These are phyloP conservation scores for Malaclemys terrapin DNA, from an alignment of 2,113 vertebrate genomes.

Conservation along the genomic window DNA sequence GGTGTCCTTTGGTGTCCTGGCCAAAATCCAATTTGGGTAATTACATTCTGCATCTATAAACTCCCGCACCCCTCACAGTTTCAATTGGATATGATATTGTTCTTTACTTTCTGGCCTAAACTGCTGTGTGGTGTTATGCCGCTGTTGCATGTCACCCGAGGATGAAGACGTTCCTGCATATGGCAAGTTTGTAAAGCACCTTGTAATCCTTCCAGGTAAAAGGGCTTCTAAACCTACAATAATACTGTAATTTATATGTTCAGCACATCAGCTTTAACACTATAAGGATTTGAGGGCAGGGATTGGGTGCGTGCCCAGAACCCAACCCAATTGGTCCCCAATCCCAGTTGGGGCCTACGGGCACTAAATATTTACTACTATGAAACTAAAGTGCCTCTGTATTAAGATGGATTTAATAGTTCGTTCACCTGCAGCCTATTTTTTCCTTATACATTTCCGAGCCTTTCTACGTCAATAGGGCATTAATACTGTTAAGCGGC, in stretches of 20 bases:
- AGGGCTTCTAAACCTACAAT: slow-evolving; percentile 50
- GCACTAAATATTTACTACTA: not conserved
- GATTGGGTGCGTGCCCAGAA: not conserved
- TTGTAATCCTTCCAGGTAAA: slow-evolving; percentile 60
- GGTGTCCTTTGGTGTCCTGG: slow-evolving; percentile 46
- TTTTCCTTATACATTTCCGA: not conserved
- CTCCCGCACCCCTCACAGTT: slow-evolving; percentile 48
- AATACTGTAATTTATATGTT: slow-evolving; percentile 31
- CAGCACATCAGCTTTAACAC: slow-evolving; percentile 16
- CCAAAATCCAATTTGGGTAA: slow-evolving; percentile 65
- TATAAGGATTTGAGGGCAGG: not conserved
- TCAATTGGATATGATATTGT: slow-evolving; percentile 55
- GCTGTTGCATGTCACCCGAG: slow-evolving; percentile 67
- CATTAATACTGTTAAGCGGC: not conserved
- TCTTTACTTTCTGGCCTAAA: slow-evolving; percentile 59
- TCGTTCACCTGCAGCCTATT: not conserved
- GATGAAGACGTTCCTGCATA: slow-evolving; percentile 64
- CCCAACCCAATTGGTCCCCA: not conserved
- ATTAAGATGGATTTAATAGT: slow-evolving; percentile 2
- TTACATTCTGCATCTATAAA: slow-evolving; percentile 69
- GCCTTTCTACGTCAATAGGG: not conserved
- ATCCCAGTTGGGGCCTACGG: not conserved
- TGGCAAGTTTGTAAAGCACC: slow-evolving; percentile 56
- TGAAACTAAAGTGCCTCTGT: not conserved
- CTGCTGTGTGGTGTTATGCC: slow-evolving; percentile 70